phyloP scores from a whole-genome alignment of 1,140 invertebrate genomes.

The Hermatobates lingyangjiaoensis region DNA sequence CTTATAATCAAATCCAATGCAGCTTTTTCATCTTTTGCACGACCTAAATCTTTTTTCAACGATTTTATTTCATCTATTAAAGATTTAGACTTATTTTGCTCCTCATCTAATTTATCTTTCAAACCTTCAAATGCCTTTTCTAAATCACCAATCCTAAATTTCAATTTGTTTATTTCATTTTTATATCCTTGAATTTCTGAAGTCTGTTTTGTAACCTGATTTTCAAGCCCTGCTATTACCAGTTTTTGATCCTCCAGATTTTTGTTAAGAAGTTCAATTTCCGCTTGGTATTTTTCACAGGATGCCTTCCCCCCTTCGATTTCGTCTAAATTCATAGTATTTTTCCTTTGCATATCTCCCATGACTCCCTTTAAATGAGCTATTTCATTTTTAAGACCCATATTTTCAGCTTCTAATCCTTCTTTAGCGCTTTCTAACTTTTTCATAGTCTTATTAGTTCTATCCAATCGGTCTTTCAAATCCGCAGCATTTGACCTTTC shows the following conservation, averaged over 20 bases:
- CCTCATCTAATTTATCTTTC: neutral
- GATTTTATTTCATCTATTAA: neutral
- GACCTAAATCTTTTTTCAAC: neutral
- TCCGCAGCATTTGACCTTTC: neutral
- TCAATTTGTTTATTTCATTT: neutral
- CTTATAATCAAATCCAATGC: neutral
- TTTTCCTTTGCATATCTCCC: neutral
- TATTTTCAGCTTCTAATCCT: neutral
- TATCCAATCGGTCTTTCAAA: neutral
- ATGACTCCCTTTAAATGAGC: neutral
- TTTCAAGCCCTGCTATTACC: neutral
- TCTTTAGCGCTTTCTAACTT: neutral
- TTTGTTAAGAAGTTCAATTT: neutral
- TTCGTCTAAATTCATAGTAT: neutral
- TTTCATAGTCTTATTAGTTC: neutral
- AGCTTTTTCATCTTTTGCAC: neutral
- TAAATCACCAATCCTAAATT: neutral
- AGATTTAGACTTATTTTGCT: neutral
- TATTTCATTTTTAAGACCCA: neutral
- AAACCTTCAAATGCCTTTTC: neutral
- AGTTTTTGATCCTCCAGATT: neutral
- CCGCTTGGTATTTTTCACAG: neutral
- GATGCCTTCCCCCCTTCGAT: neutral
- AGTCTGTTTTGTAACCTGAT: neutral
- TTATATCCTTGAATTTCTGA: neutral